A percentile compares a stretch with the other conserved stretches of the same genome.
phyloP scores from a whole-genome alignment of 2,113 vertebrate species.

The Chlamydotis undulata region DNA sequence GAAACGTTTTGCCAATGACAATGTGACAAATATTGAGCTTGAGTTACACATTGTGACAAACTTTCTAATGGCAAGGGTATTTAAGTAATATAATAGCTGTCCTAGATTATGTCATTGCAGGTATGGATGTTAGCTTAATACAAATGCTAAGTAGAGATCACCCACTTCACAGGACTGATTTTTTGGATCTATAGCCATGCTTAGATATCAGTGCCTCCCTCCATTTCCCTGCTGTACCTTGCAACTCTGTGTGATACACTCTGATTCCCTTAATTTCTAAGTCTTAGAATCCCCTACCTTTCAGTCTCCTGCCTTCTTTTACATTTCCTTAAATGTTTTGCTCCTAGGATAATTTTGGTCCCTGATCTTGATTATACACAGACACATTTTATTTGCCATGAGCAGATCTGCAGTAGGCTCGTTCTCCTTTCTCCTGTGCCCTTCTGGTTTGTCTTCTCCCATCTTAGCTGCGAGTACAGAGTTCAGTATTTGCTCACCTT shows the following conservation, averaged over 20 bases:
- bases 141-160: neutral
- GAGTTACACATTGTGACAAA: neutral
- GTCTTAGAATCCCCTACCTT: neutral
- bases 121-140: neutral
- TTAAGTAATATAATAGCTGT: neutral
- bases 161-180: neutral
- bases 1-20: neutral
- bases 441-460: neutral
- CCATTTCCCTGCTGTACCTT: neutral
- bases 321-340: neutral
- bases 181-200: neutral
- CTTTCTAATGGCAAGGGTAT: neutral
- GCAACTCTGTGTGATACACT: neutral
- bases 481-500: neutral
- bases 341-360: neutral
- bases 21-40: neutral
- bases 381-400: neutral
- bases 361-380: neutral
- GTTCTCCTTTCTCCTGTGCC: neutral
- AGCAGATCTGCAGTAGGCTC: neutral
- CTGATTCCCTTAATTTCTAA: neutral
- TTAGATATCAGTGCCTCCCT: neutral
- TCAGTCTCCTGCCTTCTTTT: neutral
- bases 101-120: neutral
- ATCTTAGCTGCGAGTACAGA: neutral